phyloP scores from a whole-genome alignment of 1,140 invertebrate genomes.

The Pemphigus obesinymphae region DNA sequence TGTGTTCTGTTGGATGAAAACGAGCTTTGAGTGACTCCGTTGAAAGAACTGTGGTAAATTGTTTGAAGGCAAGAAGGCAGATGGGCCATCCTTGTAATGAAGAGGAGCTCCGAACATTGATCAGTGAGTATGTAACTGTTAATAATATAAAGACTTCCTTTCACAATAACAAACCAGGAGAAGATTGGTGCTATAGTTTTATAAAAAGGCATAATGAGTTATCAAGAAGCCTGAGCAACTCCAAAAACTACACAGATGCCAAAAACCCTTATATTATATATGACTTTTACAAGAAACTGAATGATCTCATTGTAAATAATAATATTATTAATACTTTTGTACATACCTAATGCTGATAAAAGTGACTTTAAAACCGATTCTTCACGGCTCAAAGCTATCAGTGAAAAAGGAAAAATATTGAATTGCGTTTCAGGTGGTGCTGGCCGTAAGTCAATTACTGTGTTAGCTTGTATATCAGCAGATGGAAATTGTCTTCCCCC shows the following conservation, averaged over 20 bases:
- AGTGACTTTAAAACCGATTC: not conserved
- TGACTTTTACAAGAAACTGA: not conserved
- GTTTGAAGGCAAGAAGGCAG: conserved; percentile 47
- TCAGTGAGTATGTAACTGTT: conserved; percentile 47
- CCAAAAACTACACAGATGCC: conserved; percentile 36
- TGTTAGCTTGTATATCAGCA: conserved; percentile 48
- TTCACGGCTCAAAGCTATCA: conserved; percentile 42
- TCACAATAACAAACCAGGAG: conserved; percentile 49
- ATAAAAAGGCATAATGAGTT: conserved; percentile 47
- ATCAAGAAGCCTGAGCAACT: conserved; percentile 49
- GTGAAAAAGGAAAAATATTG: conserved; percentile 46
- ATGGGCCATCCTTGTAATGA: conserved; percentile 49
- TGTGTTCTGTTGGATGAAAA: no score
- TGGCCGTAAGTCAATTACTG: conserved; percentile 47
- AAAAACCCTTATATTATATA: conserved; percentile 26
- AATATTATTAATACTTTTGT: not conserved
- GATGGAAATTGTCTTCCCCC: conserved; percentile 47
- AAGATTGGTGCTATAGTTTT: conserved; percentile 50
- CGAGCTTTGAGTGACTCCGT: not conserved
- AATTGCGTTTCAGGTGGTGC: conserved; percentile 47
- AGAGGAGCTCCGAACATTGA: conserved; percentile 48
- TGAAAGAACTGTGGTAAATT: not conserved
- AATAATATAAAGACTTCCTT: conserved; percentile 49
- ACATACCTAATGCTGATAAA: not conserved
- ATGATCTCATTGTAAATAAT: not conserved